These are phyloP conservation scores for Lasius platythorax DNA, from an alignment of 2,888 invertebrate species.

Conservation along the genomic window DNA sequence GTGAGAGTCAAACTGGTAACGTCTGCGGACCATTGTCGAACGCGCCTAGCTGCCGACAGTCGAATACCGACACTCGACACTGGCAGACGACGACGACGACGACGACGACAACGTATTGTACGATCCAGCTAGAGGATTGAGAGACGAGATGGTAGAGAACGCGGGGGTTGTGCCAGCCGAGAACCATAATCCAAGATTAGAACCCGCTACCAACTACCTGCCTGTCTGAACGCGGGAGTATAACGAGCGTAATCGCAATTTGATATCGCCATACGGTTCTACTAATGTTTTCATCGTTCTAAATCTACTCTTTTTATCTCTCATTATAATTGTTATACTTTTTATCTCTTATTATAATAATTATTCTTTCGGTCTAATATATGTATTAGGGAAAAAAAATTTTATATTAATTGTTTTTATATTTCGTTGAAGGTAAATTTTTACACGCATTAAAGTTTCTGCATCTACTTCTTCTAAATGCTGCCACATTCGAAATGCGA, in stretches of 20 bases:
- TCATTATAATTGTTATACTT: neutral
- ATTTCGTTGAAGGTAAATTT: neutral
- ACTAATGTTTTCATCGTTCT: neutral
- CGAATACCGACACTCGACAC: conserved; percentile 73
- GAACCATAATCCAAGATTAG: conserved; percentile 75
- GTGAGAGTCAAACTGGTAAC: conserved; percentile 77
- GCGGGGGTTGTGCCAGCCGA: conserved; percentile 55
- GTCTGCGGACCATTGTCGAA: conserved; percentile 77
- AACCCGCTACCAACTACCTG: conserved; percentile 61
- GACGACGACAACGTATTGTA: conserved; percentile 66
- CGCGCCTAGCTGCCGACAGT: conserved; percentile 69
- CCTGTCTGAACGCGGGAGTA: conserved; percentile 38
- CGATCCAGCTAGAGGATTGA: conserved; percentile 55
- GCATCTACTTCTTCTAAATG: neutral
- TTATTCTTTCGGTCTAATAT: neutral
- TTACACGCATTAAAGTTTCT: neutral
- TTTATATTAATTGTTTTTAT: neutral
- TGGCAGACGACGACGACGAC: conserved; percentile 60
- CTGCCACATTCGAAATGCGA: neutral
- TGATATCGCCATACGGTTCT: conserved; percentile 39
- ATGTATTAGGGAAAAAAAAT: neutral
- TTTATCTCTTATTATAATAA: neutral
- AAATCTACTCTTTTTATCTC: neutral
- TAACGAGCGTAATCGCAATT: conserved; percentile 65
- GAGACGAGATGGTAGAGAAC: conserved; percentile 52